These are phyloP conservation scores for Oreortyx pictus DNA, from an alignment of 2,797 vertebrate genomes.

Conservation along the genomic window DNA sequence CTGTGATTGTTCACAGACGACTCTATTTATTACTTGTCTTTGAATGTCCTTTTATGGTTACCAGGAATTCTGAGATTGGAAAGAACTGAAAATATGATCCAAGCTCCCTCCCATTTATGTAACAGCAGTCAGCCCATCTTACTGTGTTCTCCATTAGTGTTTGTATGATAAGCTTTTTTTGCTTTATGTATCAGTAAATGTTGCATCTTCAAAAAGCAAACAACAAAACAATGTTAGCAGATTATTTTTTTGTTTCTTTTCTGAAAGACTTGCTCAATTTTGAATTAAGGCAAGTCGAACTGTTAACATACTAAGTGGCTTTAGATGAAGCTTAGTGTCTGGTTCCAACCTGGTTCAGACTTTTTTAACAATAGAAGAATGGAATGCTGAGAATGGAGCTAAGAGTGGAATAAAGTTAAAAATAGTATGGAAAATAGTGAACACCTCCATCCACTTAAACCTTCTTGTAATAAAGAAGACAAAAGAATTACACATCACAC, in stretches of 20 bases:
- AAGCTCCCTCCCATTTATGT: neutral
- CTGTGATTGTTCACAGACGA: neutral
- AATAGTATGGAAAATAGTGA: constrained; percentile 11
- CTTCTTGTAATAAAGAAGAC: neutral
- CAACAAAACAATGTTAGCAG: neutral
- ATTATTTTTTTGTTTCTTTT: constrained; percentile 13
- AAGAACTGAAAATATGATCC: neutral
- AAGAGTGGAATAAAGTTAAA: neutral
- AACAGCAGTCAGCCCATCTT: neutral
- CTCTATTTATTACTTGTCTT: neutral
- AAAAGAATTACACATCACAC: neutral
- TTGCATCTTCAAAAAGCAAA: neutral
- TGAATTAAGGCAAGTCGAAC: neutral
- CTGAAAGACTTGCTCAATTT: neutral
- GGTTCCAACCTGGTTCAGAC: neutral
- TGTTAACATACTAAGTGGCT: neutral
- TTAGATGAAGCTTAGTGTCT: neutral
- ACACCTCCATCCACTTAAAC: constrained; percentile 1
- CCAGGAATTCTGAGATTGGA: neutral
- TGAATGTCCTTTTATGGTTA: neutral
- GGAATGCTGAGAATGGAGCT: constrained; percentile 20
- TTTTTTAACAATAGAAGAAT: neutral
- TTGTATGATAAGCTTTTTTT: neutral
- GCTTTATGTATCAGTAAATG: neutral
- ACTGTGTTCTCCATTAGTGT: neutral